phyloP scores from a whole-genome alignment of 2,888 invertebrate genomes.

The Aspidapion aeneum region DNA sequence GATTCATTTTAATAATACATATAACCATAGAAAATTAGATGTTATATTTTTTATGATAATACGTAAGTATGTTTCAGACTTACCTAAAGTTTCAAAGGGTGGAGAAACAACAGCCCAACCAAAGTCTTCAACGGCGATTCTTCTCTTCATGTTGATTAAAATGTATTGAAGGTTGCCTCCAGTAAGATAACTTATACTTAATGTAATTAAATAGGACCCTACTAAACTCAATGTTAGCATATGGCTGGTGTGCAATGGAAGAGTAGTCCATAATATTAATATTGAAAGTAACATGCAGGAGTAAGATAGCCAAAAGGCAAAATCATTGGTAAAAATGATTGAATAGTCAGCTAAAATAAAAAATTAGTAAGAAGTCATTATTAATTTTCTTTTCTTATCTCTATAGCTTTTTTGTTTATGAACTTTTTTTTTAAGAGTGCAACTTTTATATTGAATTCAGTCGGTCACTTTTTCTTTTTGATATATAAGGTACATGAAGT shows the following conservation, averaged over 20 bases:
- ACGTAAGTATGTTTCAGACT: no score
- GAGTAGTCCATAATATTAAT: slow-evolving; percentile 44
- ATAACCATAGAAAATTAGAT: no score
- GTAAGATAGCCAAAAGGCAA: slow-evolving; percentile 64
- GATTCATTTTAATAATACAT: no score
- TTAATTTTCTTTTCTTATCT: neutral
- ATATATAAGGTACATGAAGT: no score
- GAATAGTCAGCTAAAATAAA: slow-evolving; percentile 48
- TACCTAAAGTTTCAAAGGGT: slow-evolving; percentile 60
- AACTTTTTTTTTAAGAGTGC: neutral
- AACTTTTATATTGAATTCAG: no score
- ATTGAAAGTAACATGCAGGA: slow-evolving; percentile 42
- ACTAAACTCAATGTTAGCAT: slow-evolving; percentile 62
- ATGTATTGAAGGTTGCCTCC: slow-evolving; percentile 67
- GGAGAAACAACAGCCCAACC: slow-evolving; percentile 56
- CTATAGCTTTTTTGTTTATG: no score
- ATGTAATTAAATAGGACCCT: slow-evolving; percentile 60
- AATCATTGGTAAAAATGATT: slow-evolving; percentile 49
- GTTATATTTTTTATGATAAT: no score
- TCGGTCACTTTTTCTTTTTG: no score
- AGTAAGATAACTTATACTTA: slow-evolving; percentile 61
- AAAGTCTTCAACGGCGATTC: slow-evolving; percentile 59
- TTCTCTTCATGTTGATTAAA: slow-evolving; percentile 61
- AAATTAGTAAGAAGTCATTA: slow-evolving; percentile 2
- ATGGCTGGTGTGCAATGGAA: slow-evolving; percentile 52